A percentile compares a stretch with the other conserved stretches of the same genome.
Conservation (phyloP, 2,113 vertebrate species). For the Addax nasomaculatus region DNA sequence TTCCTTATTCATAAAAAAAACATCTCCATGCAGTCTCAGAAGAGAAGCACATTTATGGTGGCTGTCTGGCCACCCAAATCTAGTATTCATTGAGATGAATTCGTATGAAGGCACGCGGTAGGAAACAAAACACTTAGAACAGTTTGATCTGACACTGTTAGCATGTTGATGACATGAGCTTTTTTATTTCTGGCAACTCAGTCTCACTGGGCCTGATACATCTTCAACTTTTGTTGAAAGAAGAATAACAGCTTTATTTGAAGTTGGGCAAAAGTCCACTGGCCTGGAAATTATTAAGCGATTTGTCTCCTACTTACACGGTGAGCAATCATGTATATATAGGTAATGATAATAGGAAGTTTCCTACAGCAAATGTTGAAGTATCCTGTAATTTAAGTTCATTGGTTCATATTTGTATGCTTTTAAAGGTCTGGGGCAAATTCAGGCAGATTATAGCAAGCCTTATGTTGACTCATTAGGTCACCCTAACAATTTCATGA, state of each 20-base stretch:
- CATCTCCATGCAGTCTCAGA: not conserved
- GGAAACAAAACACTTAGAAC: not conserved
- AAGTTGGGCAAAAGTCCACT: conserved; percentile 33
- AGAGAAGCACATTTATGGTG: not conserved
- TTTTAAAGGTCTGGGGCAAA: conserved; percentile 60
- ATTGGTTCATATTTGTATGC: conserved; percentile 44
- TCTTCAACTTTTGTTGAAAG: conserved; percentile 21
- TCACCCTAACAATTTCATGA: not conserved
- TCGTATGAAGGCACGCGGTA: not conserved
- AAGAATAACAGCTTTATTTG: conserved; percentile 46
- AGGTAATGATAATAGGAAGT: conserved; percentile 10
- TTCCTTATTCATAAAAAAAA: not conserved
- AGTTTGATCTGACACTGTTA: not conserved
- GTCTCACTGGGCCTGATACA: not conserved
- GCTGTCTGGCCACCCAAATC: not conserved
- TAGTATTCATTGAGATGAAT: not conserved
- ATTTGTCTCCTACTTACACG: conserved; percentile 28
- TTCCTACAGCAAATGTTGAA: not conserved
- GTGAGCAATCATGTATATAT: conserved; percentile 18
- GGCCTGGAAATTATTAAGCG: conserved; percentile 44
- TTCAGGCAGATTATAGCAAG: conserved; percentile 27
- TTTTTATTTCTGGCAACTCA: not conserved
- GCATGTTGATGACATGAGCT: not conserved
- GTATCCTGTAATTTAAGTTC: conserved; percentile 29
- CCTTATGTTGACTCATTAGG: conserved; percentile 1